Evolutionary conservation across 1,140 invertebrate species (phyloP).

Genomic region (Contarinia nasturtii): DNA sequence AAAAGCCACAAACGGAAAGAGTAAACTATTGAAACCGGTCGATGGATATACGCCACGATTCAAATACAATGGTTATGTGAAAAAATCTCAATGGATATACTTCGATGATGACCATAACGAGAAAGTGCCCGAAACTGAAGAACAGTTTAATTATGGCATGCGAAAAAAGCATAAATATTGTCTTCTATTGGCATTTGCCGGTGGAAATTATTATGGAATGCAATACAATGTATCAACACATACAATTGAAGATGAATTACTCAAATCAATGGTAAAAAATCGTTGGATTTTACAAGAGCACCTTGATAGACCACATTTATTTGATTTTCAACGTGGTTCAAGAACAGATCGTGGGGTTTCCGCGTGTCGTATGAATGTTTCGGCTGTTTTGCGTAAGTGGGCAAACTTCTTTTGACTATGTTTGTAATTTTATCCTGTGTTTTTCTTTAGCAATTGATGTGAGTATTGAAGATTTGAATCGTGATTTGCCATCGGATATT

Average conservation of each 20-base stretch:
- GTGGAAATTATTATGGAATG: constrained; percentile 85
- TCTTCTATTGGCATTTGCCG: constrained; percentile 72
- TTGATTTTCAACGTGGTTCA: constrained; percentile 85
- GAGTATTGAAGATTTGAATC: constrained; percentile 56
- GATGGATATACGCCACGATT: too few species aligned
- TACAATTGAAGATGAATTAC: constrained; percentile 82
- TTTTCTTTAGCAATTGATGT: constrained; percentile 36
- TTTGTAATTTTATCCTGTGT: constrained; percentile 1
- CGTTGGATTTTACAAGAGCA: constrained; percentile 60
- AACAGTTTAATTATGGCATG: too few species aligned
- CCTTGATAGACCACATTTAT: constrained; percentile 51
- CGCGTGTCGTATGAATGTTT: constrained; percentile 83
- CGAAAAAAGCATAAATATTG: constrained; percentile 39
- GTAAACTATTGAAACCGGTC: too few species aligned
- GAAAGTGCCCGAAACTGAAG: too few species aligned
- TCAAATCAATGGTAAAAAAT: constrained; percentile 59
- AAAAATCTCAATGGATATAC: too few species aligned
- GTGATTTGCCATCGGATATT: constrained; percentile 67
- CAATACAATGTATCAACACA: constrained; percentile 69
- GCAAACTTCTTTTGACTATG: constrained; percentile 3
- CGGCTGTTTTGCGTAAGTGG: constrained; percentile 68
- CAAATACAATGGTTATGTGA: too few species aligned
- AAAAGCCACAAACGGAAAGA: too few species aligned
- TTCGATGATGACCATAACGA: too few species aligned
- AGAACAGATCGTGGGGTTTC: constrained; percentile 94